phyloP scores from a whole-genome alignment of 1,140 invertebrate genomes.

The Grapholita molesta region DNA sequence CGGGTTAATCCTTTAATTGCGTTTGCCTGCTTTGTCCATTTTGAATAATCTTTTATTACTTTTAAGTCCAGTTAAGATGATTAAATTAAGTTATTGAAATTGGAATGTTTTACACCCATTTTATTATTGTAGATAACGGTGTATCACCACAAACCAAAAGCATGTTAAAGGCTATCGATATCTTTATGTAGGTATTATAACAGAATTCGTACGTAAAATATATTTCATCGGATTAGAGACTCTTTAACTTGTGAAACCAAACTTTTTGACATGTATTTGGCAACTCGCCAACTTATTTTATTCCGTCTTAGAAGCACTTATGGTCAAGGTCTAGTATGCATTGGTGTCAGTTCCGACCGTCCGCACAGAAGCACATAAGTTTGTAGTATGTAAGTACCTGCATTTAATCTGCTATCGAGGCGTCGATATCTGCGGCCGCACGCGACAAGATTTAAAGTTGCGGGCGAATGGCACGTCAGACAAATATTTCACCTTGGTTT shows the following conservation, averaged over 20 bases:
- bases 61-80: constrained; percentile 49
- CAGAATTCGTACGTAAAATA: too few relatives aligned
- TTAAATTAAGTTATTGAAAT: constrained; percentile 40
- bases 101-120: too few relatives aligned
- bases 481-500: constrained; percentile 57
- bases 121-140: too few relatives aligned
- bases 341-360: neutral
- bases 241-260: neutral
- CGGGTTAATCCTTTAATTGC: constrained; percentile 63
- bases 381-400: neutral
- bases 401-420: constrained; percentile 17
- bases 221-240: neutral
- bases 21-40: constrained; percentile 51
- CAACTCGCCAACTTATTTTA: neutral
- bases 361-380: neutral
- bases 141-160: too few relatives aligned
- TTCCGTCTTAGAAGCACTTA: neutral
- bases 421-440: constrained; percentile 37
- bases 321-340: neutral
- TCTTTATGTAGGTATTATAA: too few relatives aligned
- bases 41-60: constrained; percentile 59
- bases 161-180: neutral
- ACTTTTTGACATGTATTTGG: neutral
- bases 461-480: constrained; percentile 36
- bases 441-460: constrained; percentile 65